phyloP scores from a whole-genome alignment of 2,888 invertebrate species.

The Drosophila paucipuncta region DNA sequence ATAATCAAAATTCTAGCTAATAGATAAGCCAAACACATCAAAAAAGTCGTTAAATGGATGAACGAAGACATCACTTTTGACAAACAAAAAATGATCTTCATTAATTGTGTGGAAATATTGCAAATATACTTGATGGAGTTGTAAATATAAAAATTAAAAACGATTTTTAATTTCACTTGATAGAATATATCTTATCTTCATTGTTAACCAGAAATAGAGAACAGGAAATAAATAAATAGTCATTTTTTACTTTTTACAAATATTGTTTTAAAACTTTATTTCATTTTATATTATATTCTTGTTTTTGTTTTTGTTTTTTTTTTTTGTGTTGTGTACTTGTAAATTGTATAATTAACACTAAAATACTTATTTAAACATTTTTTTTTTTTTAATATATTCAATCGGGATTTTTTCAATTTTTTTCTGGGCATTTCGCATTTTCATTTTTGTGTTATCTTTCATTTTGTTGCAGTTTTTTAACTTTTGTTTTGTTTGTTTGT shows the following conservation, averaged over 20 bases:
- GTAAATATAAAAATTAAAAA: background rate
- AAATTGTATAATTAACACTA: conserved; percentile 85
- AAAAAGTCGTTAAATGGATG: background rate
- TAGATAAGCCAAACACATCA: background rate
- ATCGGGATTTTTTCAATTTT: conserved; percentile 63
- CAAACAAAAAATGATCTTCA: background rate
- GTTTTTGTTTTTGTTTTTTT: conserved; percentile 61
- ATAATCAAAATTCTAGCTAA: background rate
- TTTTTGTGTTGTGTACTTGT: conserved; percentile 78
- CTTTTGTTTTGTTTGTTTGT: conserved; percentile 38
- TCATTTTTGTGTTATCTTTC: conserved; percentile 33
- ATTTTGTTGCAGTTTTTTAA: conserved; percentile 48
- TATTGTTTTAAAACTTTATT: conserved; percentile 85
- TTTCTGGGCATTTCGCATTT: conserved; percentile 39
- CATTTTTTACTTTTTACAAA: conserved; percentile 83
- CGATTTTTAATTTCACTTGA: background rate
- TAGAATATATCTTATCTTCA: background rate
- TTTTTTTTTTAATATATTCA: conserved; percentile 52
- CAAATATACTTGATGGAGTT: background rate
- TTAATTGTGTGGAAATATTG: background rate
- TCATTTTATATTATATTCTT: conserved; percentile 82
- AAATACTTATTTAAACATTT: conserved; percentile 84
- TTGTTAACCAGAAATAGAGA: background rate
- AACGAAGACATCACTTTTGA: background rate
- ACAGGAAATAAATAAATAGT: background rate